Evolutionary conservation across 2,113 vertebrate genomes (phyloP), one percentile per base, ranked within the genome.

Genomic region (Tychaedon coryphoeus): DNA sequence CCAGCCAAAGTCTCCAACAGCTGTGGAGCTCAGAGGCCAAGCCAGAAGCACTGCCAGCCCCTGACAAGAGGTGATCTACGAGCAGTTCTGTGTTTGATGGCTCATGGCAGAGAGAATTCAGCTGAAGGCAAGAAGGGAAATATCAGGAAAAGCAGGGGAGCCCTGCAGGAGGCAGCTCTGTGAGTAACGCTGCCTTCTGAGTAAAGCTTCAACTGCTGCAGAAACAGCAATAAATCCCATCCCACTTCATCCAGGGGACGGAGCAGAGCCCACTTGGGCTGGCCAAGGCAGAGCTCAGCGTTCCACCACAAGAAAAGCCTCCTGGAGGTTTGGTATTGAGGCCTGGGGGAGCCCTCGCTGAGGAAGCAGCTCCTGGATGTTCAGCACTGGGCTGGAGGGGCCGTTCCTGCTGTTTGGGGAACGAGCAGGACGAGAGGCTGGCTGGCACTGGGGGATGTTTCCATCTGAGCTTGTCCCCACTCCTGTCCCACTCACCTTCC

Each of bases 141-240:
- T 40, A 34, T 40, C 26, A 45, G 94, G 61, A 51, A 48, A 87
- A 79, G 74, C 80, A 76, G 87, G 61, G 66, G 14, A 94, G 77
- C 74, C 9, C 2, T 45, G 87, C 87, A 50, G 89, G 92, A 88
- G 95, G 72, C 58, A 77, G 87, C 69, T 67, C n/a, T 16, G 19
- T 81, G 92, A 93, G 43, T 75, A 60, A 92, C 26, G 66, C 70
- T 88, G 62, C 96, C 86, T 77, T 40, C 67, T 71, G 91, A 88
- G 86, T 10, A 71, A 77, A 36, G 83, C 73, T 80, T 42, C n/a
- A 56, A 28, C 42, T 3, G 43, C 83, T 70, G 88, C 76, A 81
- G 84, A 81, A 95, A 94, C 79, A 89, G 9, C 70, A 79, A 91
- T 95, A 84, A 95, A 95, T 96, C 91, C 94, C 47, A 26, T 9